Evolutionary conservation across 1,140 invertebrate genomes (phyloP), one percentile per base, ranked within the genome.

Genomic region (Drosophila sp.): DNA sequence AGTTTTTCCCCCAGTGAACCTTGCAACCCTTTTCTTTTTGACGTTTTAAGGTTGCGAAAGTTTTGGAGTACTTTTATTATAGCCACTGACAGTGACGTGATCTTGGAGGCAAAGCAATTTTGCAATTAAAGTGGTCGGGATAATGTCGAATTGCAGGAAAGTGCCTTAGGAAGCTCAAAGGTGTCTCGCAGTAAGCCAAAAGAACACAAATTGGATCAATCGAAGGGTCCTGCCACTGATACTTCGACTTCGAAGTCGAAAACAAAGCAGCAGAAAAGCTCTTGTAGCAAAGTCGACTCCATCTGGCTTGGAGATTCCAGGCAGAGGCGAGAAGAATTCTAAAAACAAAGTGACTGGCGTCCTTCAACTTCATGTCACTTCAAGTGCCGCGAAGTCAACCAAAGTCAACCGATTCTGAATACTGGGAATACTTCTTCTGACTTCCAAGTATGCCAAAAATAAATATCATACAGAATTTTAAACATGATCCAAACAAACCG

Each of bases 401-500:
- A 0, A 17, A 17, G 17, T 17, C 17, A 17, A 17, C 17, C 17
- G 17, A 47, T 23, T 2, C 2, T 17, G 11, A 23, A 5, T 7
- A 23, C 6, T 3, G 1, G 6, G 0, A 25, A 4, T 23, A 1
- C 17, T 23, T 2, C 1, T 23, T 25, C 23, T 4, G 41, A 4
- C 6, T 47, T 2, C 40, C 40, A 0, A 17, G 44, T 25, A 1
- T 50, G 44, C 44, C 44, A 50, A 50, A 27, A 27, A 50, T 50
- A 10, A 50, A 50, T 50, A 50, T 50, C 8, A 50, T 50, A 50
- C 44, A 50, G 44, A 50, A 50, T 50, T 50, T 50, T 2, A 50
- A 50, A n/a, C 44, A 23, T 50, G 44, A 50, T 50, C 44, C n/a
- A 50, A 50, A 6, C 23, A 50, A 3, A 10, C 6, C 41, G 4